phyloP scores from a whole-genome alignment of 2,113 vertebrate genomes.

The Epinephelus fuscoguttatus region DNA sequence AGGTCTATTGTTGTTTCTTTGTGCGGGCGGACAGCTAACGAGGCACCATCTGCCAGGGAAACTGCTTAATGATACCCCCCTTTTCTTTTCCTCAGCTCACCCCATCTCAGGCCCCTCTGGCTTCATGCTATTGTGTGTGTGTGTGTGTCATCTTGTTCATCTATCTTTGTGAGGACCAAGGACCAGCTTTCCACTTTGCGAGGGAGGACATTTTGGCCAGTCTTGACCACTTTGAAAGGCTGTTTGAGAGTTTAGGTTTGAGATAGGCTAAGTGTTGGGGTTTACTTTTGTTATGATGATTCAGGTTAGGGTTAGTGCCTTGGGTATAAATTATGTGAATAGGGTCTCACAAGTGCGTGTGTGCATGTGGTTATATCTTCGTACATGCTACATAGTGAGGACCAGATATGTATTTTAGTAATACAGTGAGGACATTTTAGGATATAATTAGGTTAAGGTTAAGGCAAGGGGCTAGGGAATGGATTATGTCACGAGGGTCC shows the following conservation, averaged over 20 bases:
- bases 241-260: not conserved
- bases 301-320: not conserved
- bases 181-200: not conserved
- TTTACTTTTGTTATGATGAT: not conserved
- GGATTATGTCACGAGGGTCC: not conserved
- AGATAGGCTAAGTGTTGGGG: not conserved
- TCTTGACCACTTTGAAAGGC: not conserved
- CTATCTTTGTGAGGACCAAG: slow-evolving; percentile 12
- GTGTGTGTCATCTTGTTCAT: not conserved
- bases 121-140: slow-evolving; percentile 39
- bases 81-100: slow-evolving; percentile 45
- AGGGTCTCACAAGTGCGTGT: not conserved
- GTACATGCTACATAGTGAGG: too few species aligned
- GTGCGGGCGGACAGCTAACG: slow-evolving; percentile 56
- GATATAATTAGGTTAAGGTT: too few species aligned
- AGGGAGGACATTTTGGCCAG: not conserved
- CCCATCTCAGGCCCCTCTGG: slow-evolving; percentile 50
- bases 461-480: not conserved
- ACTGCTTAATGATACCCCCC: slow-evolving; percentile 67
- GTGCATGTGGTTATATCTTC: too few species aligned
- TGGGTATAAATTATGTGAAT: not conserved
- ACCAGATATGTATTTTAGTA: too few species aligned
- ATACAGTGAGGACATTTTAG: too few species aligned
- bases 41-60: slow-evolving; percentile 77
- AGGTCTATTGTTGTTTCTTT: slow-evolving; percentile 69